Base-by-base conservation (phyloP, 2,113 vertebrate genomes). In the Ictidomys tridecemlineatus region DNA sequence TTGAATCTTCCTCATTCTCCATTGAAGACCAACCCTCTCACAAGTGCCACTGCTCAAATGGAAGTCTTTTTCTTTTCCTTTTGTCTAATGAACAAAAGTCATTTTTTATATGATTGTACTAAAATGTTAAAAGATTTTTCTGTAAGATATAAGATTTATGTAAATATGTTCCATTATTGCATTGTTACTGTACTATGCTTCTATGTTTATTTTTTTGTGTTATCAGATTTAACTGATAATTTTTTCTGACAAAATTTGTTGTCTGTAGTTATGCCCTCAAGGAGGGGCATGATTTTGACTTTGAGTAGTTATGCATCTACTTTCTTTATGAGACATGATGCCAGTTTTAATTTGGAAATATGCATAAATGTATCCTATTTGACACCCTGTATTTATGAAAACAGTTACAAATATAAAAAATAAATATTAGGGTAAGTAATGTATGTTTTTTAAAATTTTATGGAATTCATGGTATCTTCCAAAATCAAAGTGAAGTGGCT, bases 1-100 rank as follows among this genome's bases (percentile, higher is more conserved):
- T 1, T 58, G 34, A 89, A 11, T 53, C 26, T 67, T 2, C 2
- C 10, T 16, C 14, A 0, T 56, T 93, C 42, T 42, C 4, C 9
- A 85, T 7, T 56, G 22, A 14, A 1, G n/a, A 2, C 1, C 5
- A 74, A 26, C 1, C 1, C 8, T 22, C 42, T 28, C 61, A 26
- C 0, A 51, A 61, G 26, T 8, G 2, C 7, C 8, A 53, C 2
- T 85, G 2, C 0, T 70, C 4, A 69, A 76, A 76, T 26, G 32
- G 14, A 26, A 42, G 14, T 28, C 8, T 5, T 45, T 48, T 48
- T 48, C 2, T 34, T 10, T 48, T 48, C 48, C 11, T 32, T 87
- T 58, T 53, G 26, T 34, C 30, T 56, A 58, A 30, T 1, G 30
- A 7, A 3, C 17, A 0, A 48, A 80, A 65, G 12, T 39, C 5